Conservation (phyloP, 2,888 invertebrate species). For the Callimorpha dominula region DNA sequence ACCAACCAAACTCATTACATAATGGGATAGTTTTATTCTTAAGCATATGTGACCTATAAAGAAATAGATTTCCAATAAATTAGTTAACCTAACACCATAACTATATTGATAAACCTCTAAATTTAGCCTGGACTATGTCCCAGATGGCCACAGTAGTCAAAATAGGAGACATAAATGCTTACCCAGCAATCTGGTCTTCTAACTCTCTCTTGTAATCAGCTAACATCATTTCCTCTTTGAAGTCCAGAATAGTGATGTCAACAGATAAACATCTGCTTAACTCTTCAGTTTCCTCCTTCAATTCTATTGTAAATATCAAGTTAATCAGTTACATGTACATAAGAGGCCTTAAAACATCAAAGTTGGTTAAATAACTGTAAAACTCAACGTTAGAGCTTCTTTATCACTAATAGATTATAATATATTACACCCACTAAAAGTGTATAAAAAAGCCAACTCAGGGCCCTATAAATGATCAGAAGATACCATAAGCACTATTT, state of each 20-base stretch:
- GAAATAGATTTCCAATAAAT: too few relatives aligned
- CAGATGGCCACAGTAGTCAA: not conserved
- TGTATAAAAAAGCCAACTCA: too few relatives aligned
- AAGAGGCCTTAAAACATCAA: not conserved
- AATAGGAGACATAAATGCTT: constrained; percentile 33
- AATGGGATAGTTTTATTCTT: too few relatives aligned
- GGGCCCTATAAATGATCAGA: too few relatives aligned
- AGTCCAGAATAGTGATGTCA: constrained; percentile 76
- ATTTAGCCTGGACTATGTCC: too few relatives aligned
- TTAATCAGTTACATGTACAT: not conserved
- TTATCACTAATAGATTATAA: not conserved
- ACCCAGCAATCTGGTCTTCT: constrained; percentile 80
- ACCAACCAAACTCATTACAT: too few relatives aligned
- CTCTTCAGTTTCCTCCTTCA: constrained; percentile 80
- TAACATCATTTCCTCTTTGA: constrained; percentile 81
- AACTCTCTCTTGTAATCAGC: constrained; percentile 78
- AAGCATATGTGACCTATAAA: too few relatives aligned
- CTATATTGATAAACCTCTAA: not conserved
- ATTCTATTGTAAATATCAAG: constrained; percentile 53
- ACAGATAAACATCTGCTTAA: constrained; percentile 78
- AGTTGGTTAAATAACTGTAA: not conserved
- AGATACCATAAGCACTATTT: too few relatives aligned
- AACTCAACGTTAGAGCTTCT: not conserved
- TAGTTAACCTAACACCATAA: not conserved
- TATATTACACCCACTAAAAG: too few relatives aligned